Percentiles rank a stretch among this genome's conserved stretches.
These are phyloP conservation scores for Keiferia lycopersicella DNA, from an alignment of 2,888 invertebrate genomes.

Conservation along the genomic window DNA sequence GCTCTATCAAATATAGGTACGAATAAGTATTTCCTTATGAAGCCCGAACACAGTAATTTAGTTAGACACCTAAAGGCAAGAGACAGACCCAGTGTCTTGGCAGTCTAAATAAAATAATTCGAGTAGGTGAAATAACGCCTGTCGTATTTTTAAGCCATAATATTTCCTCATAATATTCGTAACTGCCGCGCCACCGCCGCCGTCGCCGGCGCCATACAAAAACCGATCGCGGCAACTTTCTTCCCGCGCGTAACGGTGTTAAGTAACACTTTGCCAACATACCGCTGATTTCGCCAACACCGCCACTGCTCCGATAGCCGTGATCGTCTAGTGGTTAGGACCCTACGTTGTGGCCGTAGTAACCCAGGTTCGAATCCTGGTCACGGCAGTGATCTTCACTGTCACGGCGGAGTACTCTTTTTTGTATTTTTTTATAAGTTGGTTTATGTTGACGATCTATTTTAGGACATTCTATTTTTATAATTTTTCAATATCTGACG, in stretches of 20 bases:
- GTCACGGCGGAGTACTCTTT: slow-evolving; percentile 29
- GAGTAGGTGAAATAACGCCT: no score
- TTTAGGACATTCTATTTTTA: neutral
- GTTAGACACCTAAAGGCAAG: no score
- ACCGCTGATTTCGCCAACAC: slow-evolving; percentile 29
- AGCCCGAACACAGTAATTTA: no score
- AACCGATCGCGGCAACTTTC: slow-evolving; percentile 14
- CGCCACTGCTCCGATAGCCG: slow-evolving; percentile 73
- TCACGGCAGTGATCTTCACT: slow-evolving; percentile 33
- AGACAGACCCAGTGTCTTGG: no score
- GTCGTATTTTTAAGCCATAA: neutral
- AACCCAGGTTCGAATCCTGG: slow-evolving; percentile 83
- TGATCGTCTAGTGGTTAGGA: slow-evolving; percentile 88
- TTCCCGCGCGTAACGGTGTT: slow-evolving; percentile 23
- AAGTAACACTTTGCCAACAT: slow-evolving; percentile 22
- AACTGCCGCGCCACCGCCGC: neutral
- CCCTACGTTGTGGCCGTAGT: slow-evolving; percentile 85
- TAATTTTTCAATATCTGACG: neutral
- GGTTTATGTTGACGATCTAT: neutral
- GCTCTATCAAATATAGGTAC: no score
- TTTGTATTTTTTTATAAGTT: slow-evolving; percentile 10
- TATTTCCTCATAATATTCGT: neutral
- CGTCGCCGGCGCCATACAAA: slow-evolving; percentile 2
- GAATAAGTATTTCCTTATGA: no score
- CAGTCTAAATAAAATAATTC: no score